A percentile compares a stretch with the other conserved stretches of the same genome.
Conservation (phyloP, 2,888 invertebrate species). For the Lasiommata megera region DNA sequence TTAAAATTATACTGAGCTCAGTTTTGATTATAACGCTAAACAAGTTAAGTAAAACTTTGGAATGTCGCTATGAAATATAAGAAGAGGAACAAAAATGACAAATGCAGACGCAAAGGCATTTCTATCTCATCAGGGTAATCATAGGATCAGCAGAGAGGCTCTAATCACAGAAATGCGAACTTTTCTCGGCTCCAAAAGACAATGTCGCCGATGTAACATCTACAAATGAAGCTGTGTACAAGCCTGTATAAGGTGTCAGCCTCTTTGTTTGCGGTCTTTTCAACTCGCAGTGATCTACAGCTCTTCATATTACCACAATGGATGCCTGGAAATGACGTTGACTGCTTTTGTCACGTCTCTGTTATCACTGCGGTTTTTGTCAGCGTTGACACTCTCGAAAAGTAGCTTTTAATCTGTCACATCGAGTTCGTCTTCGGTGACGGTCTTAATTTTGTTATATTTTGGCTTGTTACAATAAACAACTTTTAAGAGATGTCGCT, state of each 20-base stretch:
- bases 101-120: slow-evolving; percentile 1
- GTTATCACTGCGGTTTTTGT: slow-evolving; percentile 31
- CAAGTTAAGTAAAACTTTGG: too few species aligned
- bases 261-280: slow-evolving; percentile 59
- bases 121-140: slow-evolving; percentile 21
- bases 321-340: slow-evolving; percentile 29
- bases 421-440: slow-evolving; percentile 29
- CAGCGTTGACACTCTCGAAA: slow-evolving; percentile 26
- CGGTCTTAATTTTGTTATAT: slow-evolving; percentile 23
- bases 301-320: slow-evolving; percentile 45
- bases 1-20: too few species aligned
- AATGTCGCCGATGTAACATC: slow-evolving; percentile 41
- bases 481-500: slow-evolving; percentile 9
- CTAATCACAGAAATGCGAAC: slow-evolving; percentile 24
- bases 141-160: slow-evolving; percentile 19
- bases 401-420: slow-evolving; percentile 34
- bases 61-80: background rate
- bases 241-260: slow-evolving; percentile 37
- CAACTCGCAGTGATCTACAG: slow-evolving; percentile 47
- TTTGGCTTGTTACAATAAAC: slow-evolving; percentile 25
- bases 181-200: slow-evolving; percentile 14
- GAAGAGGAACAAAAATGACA: background rate
- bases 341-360: slow-evolving; percentile 32
- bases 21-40: too few species aligned
- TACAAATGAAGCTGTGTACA: slow-evolving; percentile 24